Evolutionary conservation across 1,140 invertebrate genomes (phyloP).

Genomic region (Caerostris darwini): DNA sequence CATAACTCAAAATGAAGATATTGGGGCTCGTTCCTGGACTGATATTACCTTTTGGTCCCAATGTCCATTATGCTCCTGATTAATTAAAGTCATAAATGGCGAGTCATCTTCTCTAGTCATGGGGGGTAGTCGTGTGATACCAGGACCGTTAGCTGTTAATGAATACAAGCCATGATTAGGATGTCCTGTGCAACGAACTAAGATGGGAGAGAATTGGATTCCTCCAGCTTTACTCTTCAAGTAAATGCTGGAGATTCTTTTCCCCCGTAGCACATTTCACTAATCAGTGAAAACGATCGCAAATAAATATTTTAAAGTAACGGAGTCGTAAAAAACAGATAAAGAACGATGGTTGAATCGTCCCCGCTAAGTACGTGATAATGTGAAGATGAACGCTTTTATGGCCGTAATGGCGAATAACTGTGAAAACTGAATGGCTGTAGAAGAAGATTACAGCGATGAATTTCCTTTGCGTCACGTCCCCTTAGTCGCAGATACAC

Average conservation of each 20-base stretch:
- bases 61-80: slow-evolving; percentile 24
- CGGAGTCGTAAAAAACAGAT: slow-evolving; percentile 73
- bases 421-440: slow-evolving; percentile 76
- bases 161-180: slow-evolving; percentile 41
- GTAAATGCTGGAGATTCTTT: not conserved
- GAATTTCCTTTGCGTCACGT: slow-evolving; percentile 58
- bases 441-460: slow-evolving; percentile 70
- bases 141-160: slow-evolving; percentile 60
- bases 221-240: not conserved
- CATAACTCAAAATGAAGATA: slow-evolving; percentile 37
- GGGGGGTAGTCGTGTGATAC: not conserved
- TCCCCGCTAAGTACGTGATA: slow-evolving; percentile 68
- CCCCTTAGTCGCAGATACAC: slow-evolving; percentile 6
- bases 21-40: not conserved
- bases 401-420: slow-evolving; percentile 70
- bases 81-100: slow-evolving; percentile 59
- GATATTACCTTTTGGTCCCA: slow-evolving; percentile 42
- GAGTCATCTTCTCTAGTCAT: slow-evolving; percentile 20
- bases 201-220: slow-evolving; percentile 35
- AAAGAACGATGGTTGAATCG: slow-evolving; percentile 48
- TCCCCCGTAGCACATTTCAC: slow-evolving; percentile 36
- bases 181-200: not conserved
- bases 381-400: slow-evolving; percentile 75
- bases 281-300: slow-evolving; percentile 70
- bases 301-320: slow-evolving; percentile 77